Evolutionary conservation across 2,113 vertebrate genomes (phyloP).

Genomic region (Acanthisitta chloris): DNA sequence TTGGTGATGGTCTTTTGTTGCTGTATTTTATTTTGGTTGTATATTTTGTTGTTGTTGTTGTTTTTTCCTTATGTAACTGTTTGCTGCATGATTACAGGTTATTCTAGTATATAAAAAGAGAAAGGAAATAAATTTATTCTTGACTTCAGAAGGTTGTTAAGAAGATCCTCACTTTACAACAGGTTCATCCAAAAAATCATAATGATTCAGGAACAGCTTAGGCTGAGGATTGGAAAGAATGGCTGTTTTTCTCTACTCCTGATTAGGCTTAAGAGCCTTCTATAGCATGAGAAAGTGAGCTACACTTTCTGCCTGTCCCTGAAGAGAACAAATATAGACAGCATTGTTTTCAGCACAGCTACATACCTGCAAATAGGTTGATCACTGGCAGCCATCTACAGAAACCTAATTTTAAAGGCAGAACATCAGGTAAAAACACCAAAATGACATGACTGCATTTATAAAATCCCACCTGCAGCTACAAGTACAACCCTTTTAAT

Average conservation of each 20-base stretch:
- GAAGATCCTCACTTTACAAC: not conserved
- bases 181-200: not conserved
- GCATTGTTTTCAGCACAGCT: not conserved
- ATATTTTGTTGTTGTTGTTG: not conserved
- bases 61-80: no score
- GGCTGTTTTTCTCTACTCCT: not conserved
- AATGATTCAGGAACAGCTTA: fast-evolving
- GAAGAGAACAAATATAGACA: not conserved
- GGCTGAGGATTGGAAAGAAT: not conserved
- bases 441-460: not conserved
- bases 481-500: not conserved
- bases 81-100: not conserved
- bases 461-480: not conserved
- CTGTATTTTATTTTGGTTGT: not conserved
- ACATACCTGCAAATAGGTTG: not conserved
- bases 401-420: not conserved
- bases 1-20: not conserved
- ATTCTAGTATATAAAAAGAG: not conserved
- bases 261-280: not conserved
- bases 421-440: not conserved
- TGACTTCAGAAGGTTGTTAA: not conserved
- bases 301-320: not conserved
- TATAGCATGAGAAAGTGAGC: not conserved
- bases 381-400: not conserved
- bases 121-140: not conserved